A percentile compares a stretch with the other conserved stretches of the same genome.
These are phyloP conservation scores for Nephila pilipes DNA, from an alignment of 1,140 invertebrate species.

Conservation along the genomic window DNA sequence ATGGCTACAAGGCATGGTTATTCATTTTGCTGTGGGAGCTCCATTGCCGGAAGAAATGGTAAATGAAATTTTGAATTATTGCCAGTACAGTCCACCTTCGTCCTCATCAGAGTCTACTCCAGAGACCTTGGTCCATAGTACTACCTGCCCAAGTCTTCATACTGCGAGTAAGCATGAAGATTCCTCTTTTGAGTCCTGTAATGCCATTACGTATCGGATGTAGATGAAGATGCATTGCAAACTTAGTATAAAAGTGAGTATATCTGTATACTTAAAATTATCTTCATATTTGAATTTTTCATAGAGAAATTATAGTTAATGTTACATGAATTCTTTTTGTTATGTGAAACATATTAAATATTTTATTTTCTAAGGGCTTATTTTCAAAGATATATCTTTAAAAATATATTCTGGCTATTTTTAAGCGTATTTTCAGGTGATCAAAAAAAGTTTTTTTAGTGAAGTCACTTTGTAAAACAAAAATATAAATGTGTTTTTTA, in stretches of 20 bases:
- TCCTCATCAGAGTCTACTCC: constrained; percentile 84
- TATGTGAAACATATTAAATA: too few relatives aligned
- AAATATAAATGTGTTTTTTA: too few relatives aligned
- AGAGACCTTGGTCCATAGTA: constrained; percentile 82
- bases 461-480: too few relatives aligned
- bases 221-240: not conserved
- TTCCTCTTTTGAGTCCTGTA: constrained; percentile 37
- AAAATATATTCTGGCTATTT: too few relatives aligned
- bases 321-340: too few relatives aligned
- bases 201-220: constrained; percentile 56
- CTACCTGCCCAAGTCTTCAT: constrained; percentile 79
- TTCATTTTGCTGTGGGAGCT: constrained; percentile 86
- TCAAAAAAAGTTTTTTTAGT: too few relatives aligned
- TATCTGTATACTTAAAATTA: not conserved
- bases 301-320: too few relatives aligned
- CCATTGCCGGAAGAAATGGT: constrained; percentile 86
- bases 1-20: constrained; percentile 89
- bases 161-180: constrained; percentile 82
- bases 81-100: constrained; percentile 78
- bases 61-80: constrained; percentile 88
- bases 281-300: too few relatives aligned
- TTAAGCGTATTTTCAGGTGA: too few relatives aligned
- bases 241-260: constrained; percentile 18
- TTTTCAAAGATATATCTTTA: too few relatives aligned
- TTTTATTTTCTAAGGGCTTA: too few relatives aligned